Evolutionary conservation across 2,113 vertebrate genomes (phyloP).

Genomic region (Terrapene triunguis): DNA sequence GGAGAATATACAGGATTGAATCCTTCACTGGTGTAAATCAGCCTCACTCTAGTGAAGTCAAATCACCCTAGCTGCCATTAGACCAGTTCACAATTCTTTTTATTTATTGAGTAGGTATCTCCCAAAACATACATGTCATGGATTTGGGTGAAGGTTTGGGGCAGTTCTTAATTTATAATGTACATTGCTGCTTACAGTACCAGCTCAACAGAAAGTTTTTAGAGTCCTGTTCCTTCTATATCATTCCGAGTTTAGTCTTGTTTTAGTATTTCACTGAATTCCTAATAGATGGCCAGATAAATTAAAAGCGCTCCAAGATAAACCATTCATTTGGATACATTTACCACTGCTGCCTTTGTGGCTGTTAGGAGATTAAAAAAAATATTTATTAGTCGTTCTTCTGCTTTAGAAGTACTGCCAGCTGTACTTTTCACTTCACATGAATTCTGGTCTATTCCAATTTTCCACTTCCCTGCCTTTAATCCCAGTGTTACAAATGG

Average conservation of each 20-base stretch:
- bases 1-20: background rate
- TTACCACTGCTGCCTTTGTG: constrained; percentile 26
- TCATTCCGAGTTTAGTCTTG: background rate
- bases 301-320: constrained; percentile 26
- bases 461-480: constrained; percentile 85
- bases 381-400: constrained; percentile 68
- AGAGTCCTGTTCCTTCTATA: background rate
- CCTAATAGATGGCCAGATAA: background rate
- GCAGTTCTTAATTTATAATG: background rate
- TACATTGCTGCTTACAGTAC: background rate
- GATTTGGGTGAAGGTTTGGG: background rate
- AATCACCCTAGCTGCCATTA: background rate
- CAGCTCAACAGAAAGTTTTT: background rate
- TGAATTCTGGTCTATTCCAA: constrained; percentile 82
- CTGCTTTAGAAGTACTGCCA: constrained; percentile 68
- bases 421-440: constrained; percentile 78
- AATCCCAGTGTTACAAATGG: constrained; percentile 81
- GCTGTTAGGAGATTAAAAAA: constrained; percentile 11
- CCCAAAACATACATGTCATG: background rate
- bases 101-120: background rate
- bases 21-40: background rate
- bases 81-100: background rate
- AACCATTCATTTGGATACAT: constrained; percentile 39
- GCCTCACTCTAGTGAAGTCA: background rate
- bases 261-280: background rate